Percentiles rank a stretch among this genome's conserved stretches.
These are phyloP conservation scores for Drosophila crucigera DNA, from an alignment of 2,888 invertebrate genomes.

Conservation along the genomic window DNA sequence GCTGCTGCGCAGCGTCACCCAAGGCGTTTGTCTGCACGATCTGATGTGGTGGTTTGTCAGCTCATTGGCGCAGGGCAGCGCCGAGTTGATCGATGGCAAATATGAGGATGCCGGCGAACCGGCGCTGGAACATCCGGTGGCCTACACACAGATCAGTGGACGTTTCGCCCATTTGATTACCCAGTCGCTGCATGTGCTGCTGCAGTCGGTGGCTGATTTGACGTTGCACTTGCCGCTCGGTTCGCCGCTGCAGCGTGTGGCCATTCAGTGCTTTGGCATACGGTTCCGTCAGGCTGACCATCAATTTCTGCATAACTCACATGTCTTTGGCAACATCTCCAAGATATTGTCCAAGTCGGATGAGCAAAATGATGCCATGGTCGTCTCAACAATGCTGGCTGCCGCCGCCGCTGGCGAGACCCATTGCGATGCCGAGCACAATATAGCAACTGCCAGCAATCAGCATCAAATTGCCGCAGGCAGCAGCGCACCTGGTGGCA, in stretches of 20 bases:
- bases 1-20: slow-evolving; percentile 96
- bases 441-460: slow-evolving; percentile 54
- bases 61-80: slow-evolving; percentile 89
- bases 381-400: slow-evolving; percentile 78
- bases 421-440: slow-evolving; percentile 82
- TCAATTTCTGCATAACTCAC: slow-evolving; percentile 94
- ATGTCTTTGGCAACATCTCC: slow-evolving; percentile 98
- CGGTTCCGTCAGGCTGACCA: slow-evolving; percentile 95
- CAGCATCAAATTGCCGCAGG: slow-evolving; percentile 1
- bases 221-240: slow-evolving; percentile 95
- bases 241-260: slow-evolving; percentile 95
- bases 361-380: slow-evolving; percentile 88
- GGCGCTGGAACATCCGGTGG: slow-evolving; percentile 90
- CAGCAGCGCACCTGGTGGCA: slow-evolving; percentile 65
- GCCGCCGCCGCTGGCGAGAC: slow-evolving; percentile 57
- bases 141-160: slow-evolving; percentile 92
- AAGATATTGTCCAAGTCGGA: slow-evolving; percentile 97
- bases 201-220: slow-evolving; percentile 96
- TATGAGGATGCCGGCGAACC: slow-evolving; percentile 78
- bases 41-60: slow-evolving; percentile 98
- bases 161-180: slow-evolving; percentile 89
- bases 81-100: slow-evolving; percentile 83
- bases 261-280: slow-evolving; percentile 96
- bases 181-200: slow-evolving; percentile 92
- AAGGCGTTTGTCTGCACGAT: slow-evolving; percentile 96